Evolutionary conservation across 2,888 invertebrate genomes (phyloP).

Genomic region (Villa cingulata): DNA sequence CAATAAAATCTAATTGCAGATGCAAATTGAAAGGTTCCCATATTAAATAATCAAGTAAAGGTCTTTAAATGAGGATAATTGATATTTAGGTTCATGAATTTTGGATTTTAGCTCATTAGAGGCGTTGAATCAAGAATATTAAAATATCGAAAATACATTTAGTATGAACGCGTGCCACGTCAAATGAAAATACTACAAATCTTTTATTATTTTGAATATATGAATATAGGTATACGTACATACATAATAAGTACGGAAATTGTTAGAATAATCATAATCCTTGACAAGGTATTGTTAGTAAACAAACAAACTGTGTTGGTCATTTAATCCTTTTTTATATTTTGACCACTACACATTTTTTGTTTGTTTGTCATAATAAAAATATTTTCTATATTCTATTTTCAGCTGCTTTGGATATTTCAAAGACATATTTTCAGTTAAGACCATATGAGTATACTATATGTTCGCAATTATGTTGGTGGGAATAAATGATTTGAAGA

Average conservation of each 20-base stretch:
- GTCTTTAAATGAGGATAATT: conserved; percentile 10
- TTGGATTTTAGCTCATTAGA: background rate
- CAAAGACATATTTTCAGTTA: too few species aligned
- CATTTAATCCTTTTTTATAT: background rate
- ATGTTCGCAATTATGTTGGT: background rate
- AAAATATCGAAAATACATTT: background rate
- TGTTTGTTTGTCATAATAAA: background rate
- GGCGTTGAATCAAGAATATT: background rate
- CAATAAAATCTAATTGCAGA: conserved; percentile 9
- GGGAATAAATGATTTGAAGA: too few species aligned
- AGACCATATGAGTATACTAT: too few species aligned
- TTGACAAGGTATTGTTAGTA: background rate
- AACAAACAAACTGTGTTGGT: background rate
- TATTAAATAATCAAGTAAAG: conserved; percentile 7
- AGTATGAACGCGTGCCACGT: conserved; percentile 7
- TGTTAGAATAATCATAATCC: background rate
- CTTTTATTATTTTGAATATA: background rate
- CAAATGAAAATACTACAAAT: background rate
- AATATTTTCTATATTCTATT: background rate
- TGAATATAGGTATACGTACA: too few species aligned
- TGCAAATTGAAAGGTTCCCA: conserved; percentile 11
- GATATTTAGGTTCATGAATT: conserved; percentile 5
- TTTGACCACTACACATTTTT: background rate
- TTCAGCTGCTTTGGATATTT: background rate
- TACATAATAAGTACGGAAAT: background rate